Conservation (phyloP, 2,113 vertebrate species). For the Hyaena hyaena region DNA sequence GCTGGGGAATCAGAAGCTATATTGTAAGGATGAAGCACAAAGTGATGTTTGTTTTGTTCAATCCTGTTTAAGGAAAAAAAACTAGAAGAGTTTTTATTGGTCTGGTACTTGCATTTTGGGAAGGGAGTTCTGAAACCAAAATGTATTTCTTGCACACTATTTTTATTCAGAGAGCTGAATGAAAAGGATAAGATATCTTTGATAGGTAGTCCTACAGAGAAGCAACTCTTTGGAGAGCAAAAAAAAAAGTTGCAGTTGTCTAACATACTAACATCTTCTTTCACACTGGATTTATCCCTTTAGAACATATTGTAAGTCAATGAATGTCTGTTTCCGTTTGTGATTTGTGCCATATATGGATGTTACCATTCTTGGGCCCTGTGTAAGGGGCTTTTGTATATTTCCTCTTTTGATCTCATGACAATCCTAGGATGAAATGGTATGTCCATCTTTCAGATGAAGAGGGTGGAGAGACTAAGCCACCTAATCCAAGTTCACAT, state of each 20-base stretch:
- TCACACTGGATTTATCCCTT: background rate
- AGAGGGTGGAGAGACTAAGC: background rate
- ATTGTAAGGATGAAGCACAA: background rate
- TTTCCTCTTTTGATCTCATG: background rate
- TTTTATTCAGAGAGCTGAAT: background rate
- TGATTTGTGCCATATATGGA: background rate
- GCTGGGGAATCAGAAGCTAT: background rate
- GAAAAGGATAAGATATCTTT: background rate
- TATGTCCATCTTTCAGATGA: background rate
- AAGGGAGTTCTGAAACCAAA: slow-evolving; percentile 40
- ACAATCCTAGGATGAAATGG: background rate
- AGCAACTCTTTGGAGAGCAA: background rate
- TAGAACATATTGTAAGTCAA: background rate
- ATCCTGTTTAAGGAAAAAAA: background rate
- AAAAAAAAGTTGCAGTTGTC: background rate
- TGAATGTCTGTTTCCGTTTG: background rate
- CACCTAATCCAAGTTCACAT: background rate
- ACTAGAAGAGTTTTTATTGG: background rate
- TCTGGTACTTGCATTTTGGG: slow-evolving; percentile 24
- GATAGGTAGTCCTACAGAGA: background rate
- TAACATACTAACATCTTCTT: background rate
- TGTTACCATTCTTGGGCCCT: background rate
- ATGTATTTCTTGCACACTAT: background rate
- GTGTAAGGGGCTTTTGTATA: background rate
- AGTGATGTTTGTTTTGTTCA: background rate